Evolutionary conservation across 2,888 invertebrate genomes (phyloP).

Genomic region (Omphaloscelis lunosa): DNA sequence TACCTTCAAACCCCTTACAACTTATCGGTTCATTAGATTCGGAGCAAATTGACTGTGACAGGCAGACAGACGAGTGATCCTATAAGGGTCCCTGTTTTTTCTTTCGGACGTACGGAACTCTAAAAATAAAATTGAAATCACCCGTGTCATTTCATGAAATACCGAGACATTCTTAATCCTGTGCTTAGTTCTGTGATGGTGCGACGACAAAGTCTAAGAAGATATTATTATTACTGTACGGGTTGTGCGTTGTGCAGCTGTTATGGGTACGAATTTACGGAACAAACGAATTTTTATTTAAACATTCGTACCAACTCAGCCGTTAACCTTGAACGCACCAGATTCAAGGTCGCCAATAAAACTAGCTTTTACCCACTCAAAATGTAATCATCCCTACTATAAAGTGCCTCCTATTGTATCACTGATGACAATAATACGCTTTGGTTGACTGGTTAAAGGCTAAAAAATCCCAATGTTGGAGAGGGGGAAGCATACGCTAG

Average conservation of each 20-base stretch:
- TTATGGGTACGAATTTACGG: neutral
- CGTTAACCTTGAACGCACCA: constrained; percentile 82
- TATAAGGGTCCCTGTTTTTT: too few relatives aligned
- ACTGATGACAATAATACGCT: constrained; percentile 81
- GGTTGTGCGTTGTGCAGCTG: neutral
- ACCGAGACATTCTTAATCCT: neutral
- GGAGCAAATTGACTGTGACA: too few relatives aligned
- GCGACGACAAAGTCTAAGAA: neutral
- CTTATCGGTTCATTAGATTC: too few relatives aligned
- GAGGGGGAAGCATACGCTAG: constrained; percentile 80
- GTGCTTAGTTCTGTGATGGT: neutral
- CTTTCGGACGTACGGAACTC: too few relatives aligned
- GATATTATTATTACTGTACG: neutral
- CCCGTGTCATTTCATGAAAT: neutral
- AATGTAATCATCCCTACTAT: constrained; percentile 74
- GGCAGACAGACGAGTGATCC: too few relatives aligned
- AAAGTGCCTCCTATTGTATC: constrained; percentile 82
- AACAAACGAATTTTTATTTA: constrained; percentile 34
- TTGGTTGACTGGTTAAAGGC: constrained; percentile 81
- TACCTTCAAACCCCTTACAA: too few relatives aligned
- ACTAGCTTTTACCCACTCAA: constrained; percentile 70
- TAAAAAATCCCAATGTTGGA: constrained; percentile 76
- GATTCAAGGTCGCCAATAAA: constrained; percentile 85
- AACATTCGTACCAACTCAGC: constrained; percentile 62
- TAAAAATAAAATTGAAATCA: neutral